Base-by-base conservation (phyloP, 2,113 vertebrate species). In the Malurus elegans region DNA sequence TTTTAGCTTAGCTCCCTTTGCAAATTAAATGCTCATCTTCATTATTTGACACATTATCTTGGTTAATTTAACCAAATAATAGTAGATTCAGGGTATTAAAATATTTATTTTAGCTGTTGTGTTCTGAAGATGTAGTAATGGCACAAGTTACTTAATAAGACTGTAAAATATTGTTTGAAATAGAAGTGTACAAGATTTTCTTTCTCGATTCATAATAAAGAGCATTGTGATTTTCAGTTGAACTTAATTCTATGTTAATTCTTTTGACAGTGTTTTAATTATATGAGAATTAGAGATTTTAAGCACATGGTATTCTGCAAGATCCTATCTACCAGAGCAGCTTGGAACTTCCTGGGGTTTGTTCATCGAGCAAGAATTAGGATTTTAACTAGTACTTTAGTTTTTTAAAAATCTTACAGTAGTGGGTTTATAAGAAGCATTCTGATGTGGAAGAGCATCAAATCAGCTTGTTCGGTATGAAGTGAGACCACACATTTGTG, bases 1-100 rank as follows among this genome's bases (percentile, higher is more conserved):
- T 95, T 92, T 88, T 93, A 90, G 84, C 90, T 96, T 96, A 95
- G 82, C 76, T 96, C 81, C n/a, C 69, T 93, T 97, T 92, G 85
- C 95, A 97, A 97, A 97, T 97, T 76, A 96, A 96, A 95, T 96
- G 92, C 85, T 97, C 81, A 56, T 97, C 96, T 96, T 97, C 86
- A 64, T 90, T 97, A 96, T 97, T 94, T 96, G 95, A 96, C 75
- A 38, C 70, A 96, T 97, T 97, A 97, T 97, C 96, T 92, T 97
- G 96, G 95, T 95, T 97, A 97, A 97, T 97, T 97, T 97, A 97
- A 97, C 95, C 88, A 96, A 88, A 91, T 97, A 97, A 97, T 97
- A 93, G 84, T 96, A 95, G 88, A 97, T 91, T 95, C 81, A 56
- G 56, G 47, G 69, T 95, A 95, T 97, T 96, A 86, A 96, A 96